Evolutionary conservation across 1,140 invertebrate species (phyloP), one percentile per base, ranked within the genome.

Genomic region (Diachasma alloeum): DNA sequence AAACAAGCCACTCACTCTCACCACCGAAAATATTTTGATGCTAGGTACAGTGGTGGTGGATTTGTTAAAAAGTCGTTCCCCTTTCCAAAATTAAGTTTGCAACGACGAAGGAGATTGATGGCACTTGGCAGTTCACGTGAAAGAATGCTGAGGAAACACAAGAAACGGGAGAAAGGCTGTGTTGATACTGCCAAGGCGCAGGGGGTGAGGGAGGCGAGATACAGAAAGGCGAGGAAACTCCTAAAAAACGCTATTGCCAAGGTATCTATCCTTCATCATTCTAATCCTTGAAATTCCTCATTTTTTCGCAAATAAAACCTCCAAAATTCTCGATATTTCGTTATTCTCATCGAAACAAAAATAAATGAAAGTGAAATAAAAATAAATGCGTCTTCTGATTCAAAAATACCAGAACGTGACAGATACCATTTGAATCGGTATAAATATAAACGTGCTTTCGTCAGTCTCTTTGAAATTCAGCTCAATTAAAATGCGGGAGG

Each of bases 61-160:
- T 92, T 91, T 83, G 92, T 91, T 6, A 93, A 92, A 81, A 92
- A 92, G 85, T 91, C 91, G 77, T 90, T 92, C 68, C 91, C 91
- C 53, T 92, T 92, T 80, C 91, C 91, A 13, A 91, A 92, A 82
- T 85, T 91, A 77, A 90, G 89, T 79, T 82, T 90, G 72, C 89
- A 91, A 80, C 86, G 89, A 83, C 86, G 90, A 83, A 89, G 90
- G 85, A 84, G 90, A 66, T 80, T 91, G 53, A 86, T 91, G 82
- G 87, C 86, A 19, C 81, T 91, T 71, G 85, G 83, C 22, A 89
- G 85, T 81, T 86, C 87, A 15, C 85, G 87, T 8, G 87, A 89
- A 77, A 83, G 87, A 80, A 88, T 89, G 85, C 76, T 90, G 36
- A 85, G 88, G 5, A 90, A 89, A 79, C 87, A 89, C 37, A 89